Evolutionary conservation across 1,140 invertebrate species (phyloP).

Genomic region (Drosophila quadrilineata): DNA sequence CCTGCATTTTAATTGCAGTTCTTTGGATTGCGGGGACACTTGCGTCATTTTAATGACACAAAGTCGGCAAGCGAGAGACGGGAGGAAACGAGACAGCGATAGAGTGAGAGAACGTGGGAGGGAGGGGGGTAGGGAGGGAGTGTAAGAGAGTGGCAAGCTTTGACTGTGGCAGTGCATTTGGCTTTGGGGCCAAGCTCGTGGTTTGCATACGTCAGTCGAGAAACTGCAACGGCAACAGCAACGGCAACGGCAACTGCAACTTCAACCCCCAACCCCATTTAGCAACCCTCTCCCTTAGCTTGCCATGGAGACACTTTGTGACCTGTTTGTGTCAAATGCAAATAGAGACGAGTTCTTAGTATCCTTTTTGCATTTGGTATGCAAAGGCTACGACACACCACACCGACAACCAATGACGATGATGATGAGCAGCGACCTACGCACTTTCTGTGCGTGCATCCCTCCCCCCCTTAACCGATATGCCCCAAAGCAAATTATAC

Average conservation of each 20-base stretch:
- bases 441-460: conserved; percentile 23
- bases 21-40: conserved; percentile 24
- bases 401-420: not conserved
- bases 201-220: conserved; percentile 9
- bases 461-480: too few species aligned
- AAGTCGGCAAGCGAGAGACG: conserved; percentile 3
- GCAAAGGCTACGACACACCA: conserved; percentile 21
- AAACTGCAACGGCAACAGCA: not conserved
- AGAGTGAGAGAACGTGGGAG: too few species aligned
- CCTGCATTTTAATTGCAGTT: conserved; percentile 50
- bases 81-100: too few species aligned
- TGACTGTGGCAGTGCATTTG: not conserved
- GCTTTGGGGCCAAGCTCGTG: conserved; percentile 6
- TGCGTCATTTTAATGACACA: conserved; percentile 44
- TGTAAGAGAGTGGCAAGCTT: not conserved
- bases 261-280: too few species aligned
- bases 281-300: too few species aligned
- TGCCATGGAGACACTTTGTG: not conserved
- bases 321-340: conserved; percentile 39
- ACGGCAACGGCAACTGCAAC: not conserved
- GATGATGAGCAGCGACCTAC: conserved; percentile 12
- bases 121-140: not conserved
- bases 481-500: too few species aligned
- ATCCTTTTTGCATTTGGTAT: conserved; percentile 28
- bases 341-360: conserved; percentile 21